Base-by-base conservation (phyloP, 2,888 invertebrate species). In the Ophioninae sp. region DNA sequence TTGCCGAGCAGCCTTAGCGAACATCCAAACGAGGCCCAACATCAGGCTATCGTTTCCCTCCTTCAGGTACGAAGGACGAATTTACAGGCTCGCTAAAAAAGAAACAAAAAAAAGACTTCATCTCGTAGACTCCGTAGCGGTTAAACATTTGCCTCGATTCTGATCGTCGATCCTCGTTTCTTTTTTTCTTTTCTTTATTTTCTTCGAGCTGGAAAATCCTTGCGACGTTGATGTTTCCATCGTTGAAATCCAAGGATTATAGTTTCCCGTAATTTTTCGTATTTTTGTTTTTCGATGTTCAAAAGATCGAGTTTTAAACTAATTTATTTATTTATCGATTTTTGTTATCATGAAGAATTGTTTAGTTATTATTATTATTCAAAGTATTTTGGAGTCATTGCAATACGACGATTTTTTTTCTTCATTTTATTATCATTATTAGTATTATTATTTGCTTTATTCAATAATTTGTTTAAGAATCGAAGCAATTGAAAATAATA, bases 1-100 rank as follows among this genome's bases (percentile, higher is more conserved):
- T 95, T 97, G 93, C 97, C 97, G 82, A 96, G 97, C 90, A 97
- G 97, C 92, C 95, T 96, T 93, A 96, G 95, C 90, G 95, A 95
- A 94, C 95, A 95, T 93, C 94, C 94, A 92, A 94, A 93, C 93
- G 94, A 94, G 89, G 89, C 91, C 89, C 93, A 92, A 79, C 92
- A 92, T 84, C 93, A 92, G 89, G 93, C 92, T 89, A 91, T 93
- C 89, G 91, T 93, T 89, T 92, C 91, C 88, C 91, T 93, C 83
- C 92, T 93, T 87, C 93, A 93, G 93, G 93, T 93, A 93, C 89
- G 30, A 91, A 83, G 91, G 91, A 90, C 89, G 90, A 90, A 81
- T 86, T 84, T 82, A 81, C 85, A 84, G 82, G 85, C 84, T 85
- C 83, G 82, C 79, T 81, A 78, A 78, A 75, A 30, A 30, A 30